Evolutionary conservation across 1,140 invertebrate species (phyloP), one percentile per base, ranked within the genome.

Genomic region (Diachasma alloeum): DNA sequence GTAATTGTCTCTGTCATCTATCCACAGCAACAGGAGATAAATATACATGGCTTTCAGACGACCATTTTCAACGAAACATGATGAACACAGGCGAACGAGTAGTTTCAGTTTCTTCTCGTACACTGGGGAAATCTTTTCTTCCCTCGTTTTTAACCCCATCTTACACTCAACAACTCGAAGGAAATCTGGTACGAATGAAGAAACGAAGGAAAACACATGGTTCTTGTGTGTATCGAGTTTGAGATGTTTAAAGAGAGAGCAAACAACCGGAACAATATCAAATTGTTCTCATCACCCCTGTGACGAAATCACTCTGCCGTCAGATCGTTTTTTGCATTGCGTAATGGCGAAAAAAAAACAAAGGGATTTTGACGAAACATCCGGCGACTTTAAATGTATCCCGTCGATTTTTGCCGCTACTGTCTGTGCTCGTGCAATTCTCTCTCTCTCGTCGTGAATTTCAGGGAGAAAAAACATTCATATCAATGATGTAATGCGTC

Each of bases 381-480:
- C 87, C 87, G 87, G 87, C 83, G 78, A 87, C 86, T 87, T 88
- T 84, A 85, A 82, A 85, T 84, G 66, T 68, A 68, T 39, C n/a
- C 19, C 67, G 67, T 69, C 66, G 46, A 59, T 69, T 63, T 42
- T 48, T 44, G 3, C 42, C 13, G 13, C 26, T 17, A 39, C 24
- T 66, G 10, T 17, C 56, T 44, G 31, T 6, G 4, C 19, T 22
- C n/a, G 26, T 44, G 39, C 53, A 11, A 66, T 19, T 74, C 59
- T 66, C 63, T 26, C 24, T 15, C 24, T 42, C 6, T 15, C 39
- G 26, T 42, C n/a, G 13, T 22, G 37, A 19, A 36, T 63, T 63
- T 63, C 11, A 8, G 22, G 48, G 15, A 4, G 5, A 26, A 26
- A 63, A 26, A 63, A 56, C n/a, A 31, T 31, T 56, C 9, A 63